Percentiles rank a stretch among this genome's conserved stretches.
Evolutionary conservation across 2,888 invertebrate genomes (phyloP).

Genomic region (Cerastoderma edule): DNA sequence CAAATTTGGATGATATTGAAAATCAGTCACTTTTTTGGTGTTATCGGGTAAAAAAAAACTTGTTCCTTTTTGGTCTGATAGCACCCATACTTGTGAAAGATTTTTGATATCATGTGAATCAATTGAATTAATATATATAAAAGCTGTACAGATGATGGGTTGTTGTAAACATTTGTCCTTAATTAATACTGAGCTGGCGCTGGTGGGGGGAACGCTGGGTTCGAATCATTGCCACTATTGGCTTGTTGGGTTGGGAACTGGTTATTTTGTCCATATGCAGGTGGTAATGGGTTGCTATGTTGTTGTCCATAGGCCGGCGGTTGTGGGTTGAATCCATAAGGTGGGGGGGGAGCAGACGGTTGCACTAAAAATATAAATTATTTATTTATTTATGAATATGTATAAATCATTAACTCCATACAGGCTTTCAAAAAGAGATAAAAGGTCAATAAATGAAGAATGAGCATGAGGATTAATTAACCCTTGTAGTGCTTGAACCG

Average conservation of each 20-base stretch:
- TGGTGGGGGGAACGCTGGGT: conserved; percentile 17
- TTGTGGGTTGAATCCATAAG: conserved; percentile 1
- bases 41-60: no score
- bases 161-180: conserved; percentile 2
- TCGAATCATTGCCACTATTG: not conserved
- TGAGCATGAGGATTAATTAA: no score
- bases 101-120: not conserved
- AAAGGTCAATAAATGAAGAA: no score
- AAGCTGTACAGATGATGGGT: not conserved
- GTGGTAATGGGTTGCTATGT: not conserved
- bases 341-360: conserved; percentile 12
- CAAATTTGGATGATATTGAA: no score
- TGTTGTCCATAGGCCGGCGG: conserved; percentile 11
- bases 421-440: no score
- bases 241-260: not conserved
- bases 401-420: no score
- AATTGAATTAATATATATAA: not conserved
- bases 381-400: no score
- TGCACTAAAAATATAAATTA: conserved; percentile 5
- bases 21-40: no score
- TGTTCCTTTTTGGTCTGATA: no score
- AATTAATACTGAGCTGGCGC: not conserved
- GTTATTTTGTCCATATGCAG: not conserved
- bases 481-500: no score
- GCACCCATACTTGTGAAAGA: no score